Base-by-base conservation (phyloP, 2,113 vertebrate genomes). In the Podarcis muralis region DNA sequence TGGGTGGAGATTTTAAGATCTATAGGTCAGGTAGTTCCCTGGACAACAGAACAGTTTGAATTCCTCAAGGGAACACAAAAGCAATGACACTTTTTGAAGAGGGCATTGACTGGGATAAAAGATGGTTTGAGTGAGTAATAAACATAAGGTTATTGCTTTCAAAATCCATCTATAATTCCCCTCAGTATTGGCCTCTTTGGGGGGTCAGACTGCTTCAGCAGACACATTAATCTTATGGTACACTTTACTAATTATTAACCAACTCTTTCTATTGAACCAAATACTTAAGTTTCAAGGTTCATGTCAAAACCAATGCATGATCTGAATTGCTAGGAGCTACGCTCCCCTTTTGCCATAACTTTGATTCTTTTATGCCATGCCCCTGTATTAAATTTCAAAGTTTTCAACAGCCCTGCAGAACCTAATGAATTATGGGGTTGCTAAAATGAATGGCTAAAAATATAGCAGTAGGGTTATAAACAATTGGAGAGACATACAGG, bases 191-290 rank as follows among this genome's bases (percentile, higher is more conserved):
- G 86, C 74, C 93, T 88, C 93, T 92, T 92, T 86, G 75, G 81
- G 48, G 86, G 90, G 83, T 94, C 88, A 92, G 53, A 84, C 87
- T 94, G 89, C 85, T 94, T 85, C 86, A 93, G 74, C 89, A 94
- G 93, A 91, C 43, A 87, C 89, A 0, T 93, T 93, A 90, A 93
- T 95, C 93, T 95, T 94, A 93, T 85, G 90, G 87, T 93, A 87
- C 0, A 1, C 93, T 95, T 95, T 95, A 87, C 93, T 94, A 93
- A 91, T 94, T 93, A 92, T 94, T 90, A 94, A 92, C 79, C 84
- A 93, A 87, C 86, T 93, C 77, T 83, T 89, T 91, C 89, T 94
- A 91, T 90, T 85, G 79, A 94, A 93, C 83, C 84, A 88, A 83
- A 89, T 86, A 85, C 92, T 91, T 93, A 84, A 65, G 79, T 95